Evolutionary conservation across 2,888 invertebrate species (phyloP).

Genomic region (Drosophila testacea): DNA sequence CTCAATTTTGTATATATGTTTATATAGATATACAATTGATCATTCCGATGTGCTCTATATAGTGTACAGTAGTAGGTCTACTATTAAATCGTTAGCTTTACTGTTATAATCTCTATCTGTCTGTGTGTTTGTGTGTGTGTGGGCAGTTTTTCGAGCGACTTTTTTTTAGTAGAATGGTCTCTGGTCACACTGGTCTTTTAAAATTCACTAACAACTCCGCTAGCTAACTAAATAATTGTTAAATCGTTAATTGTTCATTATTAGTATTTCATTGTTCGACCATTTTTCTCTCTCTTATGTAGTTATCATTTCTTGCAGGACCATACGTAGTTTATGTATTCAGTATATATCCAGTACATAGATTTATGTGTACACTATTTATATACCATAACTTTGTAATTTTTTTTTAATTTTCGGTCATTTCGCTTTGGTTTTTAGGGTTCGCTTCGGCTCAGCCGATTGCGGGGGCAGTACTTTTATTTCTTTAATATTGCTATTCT

Average conservation of each 20-base stretch:
- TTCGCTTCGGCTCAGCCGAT: conserved; percentile 63
- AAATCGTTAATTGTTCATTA: conserved; percentile 24
- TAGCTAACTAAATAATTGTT: conserved; percentile 25
- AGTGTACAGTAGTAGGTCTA: conserved; percentile 49
- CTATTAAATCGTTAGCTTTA: conserved; percentile 45
- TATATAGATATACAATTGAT: conserved; percentile 57
- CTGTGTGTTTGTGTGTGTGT: conserved; percentile 37
- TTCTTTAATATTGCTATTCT: conserved; percentile 57
- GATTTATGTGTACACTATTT: conserved; percentile 14
- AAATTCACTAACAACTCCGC: conserved; percentile 50
- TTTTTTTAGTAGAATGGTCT: conserved; percentile 51
- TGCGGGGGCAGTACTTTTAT: conserved; percentile 51
- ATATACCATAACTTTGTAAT: conserved; percentile 49
- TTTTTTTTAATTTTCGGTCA: conserved; percentile 13
- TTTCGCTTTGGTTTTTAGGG: conserved; percentile 32
- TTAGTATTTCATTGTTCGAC: conserved; percentile 4
- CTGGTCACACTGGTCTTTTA: conserved; percentile 48
- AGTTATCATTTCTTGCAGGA: conserved; percentile 19
- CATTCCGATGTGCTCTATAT: conserved; percentile 64
- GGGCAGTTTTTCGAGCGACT: conserved; percentile 63
- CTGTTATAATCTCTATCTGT: conserved; percentile 30
- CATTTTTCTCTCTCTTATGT: not conserved
- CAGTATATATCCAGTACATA: conserved; percentile 22
- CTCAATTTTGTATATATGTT: conserved; percentile 33
- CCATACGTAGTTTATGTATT: conserved; percentile 4